Evolutionary conservation across 2,797 vertebrate genomes (phyloP).

Genomic region (Argya squamiceps): DNA sequence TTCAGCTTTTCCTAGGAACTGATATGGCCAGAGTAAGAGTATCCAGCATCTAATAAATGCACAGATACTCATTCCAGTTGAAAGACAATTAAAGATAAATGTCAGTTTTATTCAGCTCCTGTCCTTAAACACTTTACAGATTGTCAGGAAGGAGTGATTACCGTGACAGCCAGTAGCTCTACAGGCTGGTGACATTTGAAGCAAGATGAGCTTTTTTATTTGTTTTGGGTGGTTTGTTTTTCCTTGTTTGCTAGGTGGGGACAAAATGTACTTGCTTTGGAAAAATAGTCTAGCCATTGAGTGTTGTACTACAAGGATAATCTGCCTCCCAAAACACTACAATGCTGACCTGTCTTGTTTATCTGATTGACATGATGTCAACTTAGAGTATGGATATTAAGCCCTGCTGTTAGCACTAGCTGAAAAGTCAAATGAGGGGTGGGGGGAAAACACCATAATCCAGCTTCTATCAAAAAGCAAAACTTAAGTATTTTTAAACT

Average conservation of each 20-base stretch:
- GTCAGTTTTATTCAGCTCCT: neutral
- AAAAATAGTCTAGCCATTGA: neutral
- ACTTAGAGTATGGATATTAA: neutral
- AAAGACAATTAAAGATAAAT: neutral
- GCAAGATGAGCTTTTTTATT: rapidly evolving
- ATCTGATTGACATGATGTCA: neutral
- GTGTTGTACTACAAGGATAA: neutral
- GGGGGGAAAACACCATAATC: neutral
- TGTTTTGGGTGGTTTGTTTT: neutral
- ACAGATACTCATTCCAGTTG: neutral
- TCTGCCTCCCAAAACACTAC: neutral
- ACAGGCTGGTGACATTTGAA: neutral
- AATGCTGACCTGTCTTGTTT: neutral
- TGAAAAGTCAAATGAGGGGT: neutral
- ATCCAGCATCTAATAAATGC: neutral
- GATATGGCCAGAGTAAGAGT: neutral
- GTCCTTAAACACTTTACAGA: neutral
- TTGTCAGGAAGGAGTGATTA: neutral
- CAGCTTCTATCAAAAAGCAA: neutral
- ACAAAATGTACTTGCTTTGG: neutral
- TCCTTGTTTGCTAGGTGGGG: neutral
- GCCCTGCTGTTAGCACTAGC: neutral
- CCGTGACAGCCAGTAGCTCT: neutral
- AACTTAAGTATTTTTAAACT: neutral
- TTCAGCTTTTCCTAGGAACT: neutral